Percentiles rank a stretch among this genome's conserved stretches.
Evolutionary conservation across 2,888 invertebrate genomes (phyloP).

Genomic region (Sussaba pulchella): DNA sequence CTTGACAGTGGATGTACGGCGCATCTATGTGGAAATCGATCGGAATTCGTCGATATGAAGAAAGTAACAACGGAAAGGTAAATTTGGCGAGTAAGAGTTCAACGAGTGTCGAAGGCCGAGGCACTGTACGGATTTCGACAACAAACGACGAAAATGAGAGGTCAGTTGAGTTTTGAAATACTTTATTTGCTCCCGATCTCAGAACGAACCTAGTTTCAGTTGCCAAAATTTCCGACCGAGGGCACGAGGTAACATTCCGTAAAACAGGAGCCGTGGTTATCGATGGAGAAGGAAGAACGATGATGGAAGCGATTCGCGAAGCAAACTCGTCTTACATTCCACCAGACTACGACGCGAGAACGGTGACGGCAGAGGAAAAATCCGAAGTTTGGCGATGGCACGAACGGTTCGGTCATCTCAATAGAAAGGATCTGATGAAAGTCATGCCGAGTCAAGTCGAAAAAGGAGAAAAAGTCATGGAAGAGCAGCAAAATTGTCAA

Average conservation of each 20-base stretch:
- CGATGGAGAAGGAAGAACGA: constrained; percentile 41
- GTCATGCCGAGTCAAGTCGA: constrained; percentile 7
- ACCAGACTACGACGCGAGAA: constrained; percentile 11
- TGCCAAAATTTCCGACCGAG: constrained; percentile 59
- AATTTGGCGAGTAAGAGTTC: constrained; percentile 46
- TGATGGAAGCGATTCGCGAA: constrained; percentile 40
- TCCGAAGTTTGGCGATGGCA: constrained; percentile 27
- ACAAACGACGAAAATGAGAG: constrained; percentile 12
- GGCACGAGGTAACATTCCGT: constrained; percentile 41
- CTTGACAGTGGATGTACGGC: constrained; percentile 59
- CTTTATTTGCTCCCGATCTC: constrained; percentile 56
- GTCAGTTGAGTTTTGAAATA: constrained; percentile 45
- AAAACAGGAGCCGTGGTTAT: constrained; percentile 43
- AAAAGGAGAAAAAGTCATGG: constrained; percentile 17
- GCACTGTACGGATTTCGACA: constrained; percentile 28
- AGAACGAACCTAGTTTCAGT: constrained; percentile 59
- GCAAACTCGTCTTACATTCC: constrained; percentile 53
- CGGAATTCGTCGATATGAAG: constrained; percentile 38
- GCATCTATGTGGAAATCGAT: constrained; percentile 56
- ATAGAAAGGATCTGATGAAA: constrained; percentile 35
- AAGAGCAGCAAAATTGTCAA: constrained; percentile 42
- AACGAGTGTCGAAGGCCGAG: constrained; percentile 23
- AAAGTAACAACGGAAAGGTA: constrained; percentile 38
- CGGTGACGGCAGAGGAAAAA: neutral
- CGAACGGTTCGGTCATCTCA: constrained; percentile 46